phyloP scores from a whole-genome alignment of 2,113 vertebrate genomes.

The Podiceps cristatus region DNA sequence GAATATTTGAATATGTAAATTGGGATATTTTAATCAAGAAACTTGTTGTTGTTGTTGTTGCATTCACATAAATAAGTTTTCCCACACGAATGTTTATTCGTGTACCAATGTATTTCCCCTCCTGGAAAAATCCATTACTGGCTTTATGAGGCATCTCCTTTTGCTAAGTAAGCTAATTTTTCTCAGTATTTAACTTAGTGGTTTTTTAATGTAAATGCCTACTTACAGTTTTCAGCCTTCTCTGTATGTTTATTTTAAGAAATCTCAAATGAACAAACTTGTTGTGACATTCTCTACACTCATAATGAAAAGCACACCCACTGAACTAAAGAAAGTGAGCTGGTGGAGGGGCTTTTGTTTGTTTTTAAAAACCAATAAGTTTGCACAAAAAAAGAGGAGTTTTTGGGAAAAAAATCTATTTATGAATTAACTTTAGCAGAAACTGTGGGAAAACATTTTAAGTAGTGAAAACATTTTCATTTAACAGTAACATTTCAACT shows the following conservation, averaged over 20 bases:
- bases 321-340: not conserved
- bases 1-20: not conserved
- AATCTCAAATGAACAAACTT: not conserved
- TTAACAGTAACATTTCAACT: not conserved
- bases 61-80: not conserved
- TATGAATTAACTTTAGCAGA: not conserved
- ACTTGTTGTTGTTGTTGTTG: not conserved
- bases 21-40: not conserved
- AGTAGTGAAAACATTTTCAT: not conserved
- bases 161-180: conserved; percentile 1
- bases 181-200: not conserved
- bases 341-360: not conserved
- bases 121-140: not conserved
- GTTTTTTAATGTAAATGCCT: not conserved
- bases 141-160: not conserved
- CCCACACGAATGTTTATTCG: not conserved
- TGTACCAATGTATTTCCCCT: not conserved
- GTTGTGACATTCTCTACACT: not conserved
- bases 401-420: not conserved
- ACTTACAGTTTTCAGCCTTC: not conserved
- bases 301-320: not conserved
- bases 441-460: not conserved
- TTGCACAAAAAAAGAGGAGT: not conserved
- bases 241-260: conserved; percentile 18
- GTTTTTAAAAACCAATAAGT: not conserved